Conservation (phyloP, 2,113 vertebrate species). For the Natator depressus region DNA sequence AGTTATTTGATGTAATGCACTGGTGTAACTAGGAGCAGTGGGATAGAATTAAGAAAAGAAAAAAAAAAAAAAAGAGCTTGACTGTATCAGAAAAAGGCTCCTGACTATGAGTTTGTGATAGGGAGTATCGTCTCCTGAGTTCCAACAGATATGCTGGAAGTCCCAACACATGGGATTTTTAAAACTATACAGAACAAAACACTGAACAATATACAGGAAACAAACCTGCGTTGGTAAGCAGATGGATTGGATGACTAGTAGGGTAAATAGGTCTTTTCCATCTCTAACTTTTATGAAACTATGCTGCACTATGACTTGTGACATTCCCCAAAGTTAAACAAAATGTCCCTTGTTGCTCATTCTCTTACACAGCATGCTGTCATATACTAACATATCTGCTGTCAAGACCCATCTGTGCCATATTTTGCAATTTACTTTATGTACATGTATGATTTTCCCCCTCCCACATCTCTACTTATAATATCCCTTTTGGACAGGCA, state of each 20-base stretch:
- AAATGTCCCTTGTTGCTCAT: neutral
- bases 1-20: no score
- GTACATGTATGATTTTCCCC: neutral
- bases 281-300: neutral
- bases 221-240: no score
- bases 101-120: neutral
- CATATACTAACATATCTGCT: neutral
- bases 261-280: neutral
- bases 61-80: neutral
- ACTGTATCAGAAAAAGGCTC: neutral
- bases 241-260: neutral
- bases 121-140: neutral
- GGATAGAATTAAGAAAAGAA: neutral
- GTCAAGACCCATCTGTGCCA: neutral
- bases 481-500: no score
- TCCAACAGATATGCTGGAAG: neutral
- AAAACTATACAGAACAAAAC: neutral
- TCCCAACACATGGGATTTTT: neutral
- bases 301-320: neutral
- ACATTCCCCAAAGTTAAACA: neutral
- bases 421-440: neutral
- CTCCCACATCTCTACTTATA: no score
- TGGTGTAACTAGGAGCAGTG: neutral
- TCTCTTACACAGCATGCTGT: neutral
- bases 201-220: neutral